Evolutionary conservation across 37 sponge, comb jelly and placozoan genomes (phyloP), one percentile per base, ranked within the genome.

Genomic region (Ephydatia muelleri): DNA sequence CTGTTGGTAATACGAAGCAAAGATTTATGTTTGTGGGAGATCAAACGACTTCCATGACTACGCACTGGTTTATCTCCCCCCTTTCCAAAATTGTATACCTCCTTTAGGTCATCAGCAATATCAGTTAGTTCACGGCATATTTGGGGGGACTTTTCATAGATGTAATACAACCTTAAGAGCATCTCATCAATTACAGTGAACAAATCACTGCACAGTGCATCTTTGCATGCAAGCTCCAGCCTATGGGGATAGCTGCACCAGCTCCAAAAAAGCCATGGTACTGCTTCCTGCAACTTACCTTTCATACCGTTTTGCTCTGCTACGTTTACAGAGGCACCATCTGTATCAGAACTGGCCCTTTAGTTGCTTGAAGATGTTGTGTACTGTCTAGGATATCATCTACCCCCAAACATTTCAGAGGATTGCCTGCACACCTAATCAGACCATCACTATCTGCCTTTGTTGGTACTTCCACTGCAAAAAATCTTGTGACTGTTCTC

Each of bases 171-270:
- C 0, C 85, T 36, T 33, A 92, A 74, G 65, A 92, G 68, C 86
- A 88, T 85, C 57, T 92, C 92, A 38, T 66, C 70, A 25, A 92
- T 38, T 8, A 25, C 65, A 3, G 67, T 35, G 29, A 87, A 84
- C 2, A 92, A 35, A 11, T 68, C 32, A 36, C 91, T 86, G 16
- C 57, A 43, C 22, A 87, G 69, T 26, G 92, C 82, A 84, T 87
- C 82, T 37, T 87, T 87, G 47, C 85, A 92, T 9, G 85, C 84
- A 11, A 92, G 72, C 82, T 92, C 88, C 16, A 92, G 65, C 0
- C 84, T 21, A 35, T 91, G 91, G 4, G 87, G 84, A 80, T 71
- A 91, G 19, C n/a, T n/a, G 65, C 84, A 86, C 84, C 92, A 91
- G 22, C 78, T 30, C 88, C 92, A 88, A 11, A 76, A 78, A 27